phyloP scores from a whole-genome alignment of 2,888 invertebrate genomes.

The Pammene aurita region DNA sequence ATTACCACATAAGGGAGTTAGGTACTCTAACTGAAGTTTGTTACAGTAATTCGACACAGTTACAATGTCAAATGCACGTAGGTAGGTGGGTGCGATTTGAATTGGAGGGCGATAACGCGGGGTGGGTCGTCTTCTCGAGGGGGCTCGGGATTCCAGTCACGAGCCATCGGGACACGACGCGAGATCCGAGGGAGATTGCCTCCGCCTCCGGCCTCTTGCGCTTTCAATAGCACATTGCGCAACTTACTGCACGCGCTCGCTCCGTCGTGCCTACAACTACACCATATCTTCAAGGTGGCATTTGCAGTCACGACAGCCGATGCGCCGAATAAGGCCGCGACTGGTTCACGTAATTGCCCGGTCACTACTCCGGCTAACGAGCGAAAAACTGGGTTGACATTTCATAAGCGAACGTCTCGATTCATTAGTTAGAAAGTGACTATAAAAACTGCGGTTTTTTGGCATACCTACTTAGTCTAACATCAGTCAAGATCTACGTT shows the following conservation, averaged over 20 bases:
- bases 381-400: conserved; percentile 56
- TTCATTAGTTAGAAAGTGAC: conserved; percentile 47
- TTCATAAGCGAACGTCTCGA: conserved; percentile 52
- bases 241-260: conserved; percentile 70
- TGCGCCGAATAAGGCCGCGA: conserved; percentile 48
- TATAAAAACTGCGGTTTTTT: conserved; percentile 51
- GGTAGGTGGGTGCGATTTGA: conserved; percentile 24
- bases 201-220: conserved; percentile 54
- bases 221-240: conserved; percentile 75
- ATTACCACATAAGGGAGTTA: too few species aligned
- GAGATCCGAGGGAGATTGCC: conserved; percentile 70
- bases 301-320: conserved; percentile 66
- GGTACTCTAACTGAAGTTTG: background rate
- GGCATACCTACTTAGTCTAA: conserved; percentile 44
- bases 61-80: conserved; percentile 15
- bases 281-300: conserved; percentile 67
- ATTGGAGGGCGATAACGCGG: conserved; percentile 40
- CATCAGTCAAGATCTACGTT: conserved; percentile 42
- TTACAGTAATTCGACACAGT: conserved; percentile 16
- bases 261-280: conserved; percentile 63
- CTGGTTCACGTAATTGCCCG: conserved; percentile 49
- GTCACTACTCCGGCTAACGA: conserved; percentile 44
- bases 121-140: conserved; percentile 43
- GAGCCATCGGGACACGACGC: conserved; percentile 64
- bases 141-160: conserved; percentile 67